Evolutionary conservation across 2,797 vertebrate species (phyloP), one percentile per base, ranked within the genome.

Genomic region (Galago senegalensis): DNA sequence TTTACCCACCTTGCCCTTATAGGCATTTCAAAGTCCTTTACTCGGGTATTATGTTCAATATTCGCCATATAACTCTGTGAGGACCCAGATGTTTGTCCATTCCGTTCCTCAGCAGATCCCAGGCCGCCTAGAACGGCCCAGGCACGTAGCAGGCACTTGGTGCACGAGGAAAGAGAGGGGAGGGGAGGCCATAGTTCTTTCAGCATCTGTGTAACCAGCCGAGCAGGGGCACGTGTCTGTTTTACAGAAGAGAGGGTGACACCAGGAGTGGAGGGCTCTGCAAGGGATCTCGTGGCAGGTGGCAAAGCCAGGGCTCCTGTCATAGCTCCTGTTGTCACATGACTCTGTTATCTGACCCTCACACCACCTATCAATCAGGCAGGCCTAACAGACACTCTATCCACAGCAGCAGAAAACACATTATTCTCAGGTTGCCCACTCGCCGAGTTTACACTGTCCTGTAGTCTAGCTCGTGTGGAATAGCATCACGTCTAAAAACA

Each of bases 191-290:
- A 53, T 3, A 11, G 46, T 20, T 60, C 72, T 61, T 21, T 58
- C 58, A 1, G 53, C 3, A 4, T 25, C n/a, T 37, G 13, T 49
- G 2, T 7, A 16, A 70, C 5, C 43, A 2, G 13, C 0, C 1
- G n/a, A 2, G 10, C n/a, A 69, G 58, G 5, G 2, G 29, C 25
- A 23, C 3, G 1, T 21, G 23, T 75, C 63, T 56, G 87, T 31
- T 73, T 60, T 31, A 25, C 9, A 80, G 70, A 40, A 60, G 46
- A 90, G 27, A 46, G 16, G 12, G 0, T 3, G 18, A 25, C 84
- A 6, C 16, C 0, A 0, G 72, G 76, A 61, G 13, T 18, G 31
- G 81, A 61, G 31, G 58, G 25, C 34, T 67, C 69, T 70, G 25
- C 13, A 8, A 0, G 23, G 58, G 37, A 43, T 6, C 29, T 7